A percentile compares a stretch with the other conserved stretches of the same genome.
Evolutionary conservation across 2,888 invertebrate species (phyloP).

Genomic region (Mellilla xanthometata): DNA sequence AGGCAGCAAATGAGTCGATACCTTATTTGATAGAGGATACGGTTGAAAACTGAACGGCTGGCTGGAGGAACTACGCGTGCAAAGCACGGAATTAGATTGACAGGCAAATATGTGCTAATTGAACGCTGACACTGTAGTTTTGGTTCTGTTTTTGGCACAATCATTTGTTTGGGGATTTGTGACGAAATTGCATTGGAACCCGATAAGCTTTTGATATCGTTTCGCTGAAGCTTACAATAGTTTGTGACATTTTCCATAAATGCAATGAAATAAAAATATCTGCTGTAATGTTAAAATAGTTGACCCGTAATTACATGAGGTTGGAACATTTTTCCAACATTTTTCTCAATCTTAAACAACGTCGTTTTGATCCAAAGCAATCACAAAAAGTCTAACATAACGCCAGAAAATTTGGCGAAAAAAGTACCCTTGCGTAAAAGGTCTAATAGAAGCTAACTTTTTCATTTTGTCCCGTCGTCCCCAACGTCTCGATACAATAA

Average conservation of each 20-base stretch:
- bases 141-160: slow-evolving; percentile 10
- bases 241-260: too few species aligned
- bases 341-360: too few species aligned
- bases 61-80: slow-evolving; percentile 13
- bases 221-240: too few species aligned
- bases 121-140: slow-evolving; percentile 22
- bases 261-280: too few species aligned
- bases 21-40: slow-evolving; percentile 13
- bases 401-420: neutral
- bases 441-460: neutral
- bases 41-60: slow-evolving; percentile 18
- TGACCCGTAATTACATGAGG: too few species aligned
- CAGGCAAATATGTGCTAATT: slow-evolving; percentile 27
- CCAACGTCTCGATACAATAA: slow-evolving; percentile 18
- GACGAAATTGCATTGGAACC: neutral
- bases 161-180: neutral
- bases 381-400: too few species aligned
- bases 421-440: neutral
- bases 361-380: too few species aligned
- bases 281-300: too few species aligned
- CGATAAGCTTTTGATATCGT: too few species aligned
- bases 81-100: slow-evolving; percentile 23
- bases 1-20: slow-evolving; percentile 7
- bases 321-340: too few species aligned
- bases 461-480: slow-evolving; percentile 6